Percentiles rank a stretch among this genome's conserved stretches.
Conservation (phyloP, 2,113 vertebrate genomes). For the Geococcyx californianus region DNA sequence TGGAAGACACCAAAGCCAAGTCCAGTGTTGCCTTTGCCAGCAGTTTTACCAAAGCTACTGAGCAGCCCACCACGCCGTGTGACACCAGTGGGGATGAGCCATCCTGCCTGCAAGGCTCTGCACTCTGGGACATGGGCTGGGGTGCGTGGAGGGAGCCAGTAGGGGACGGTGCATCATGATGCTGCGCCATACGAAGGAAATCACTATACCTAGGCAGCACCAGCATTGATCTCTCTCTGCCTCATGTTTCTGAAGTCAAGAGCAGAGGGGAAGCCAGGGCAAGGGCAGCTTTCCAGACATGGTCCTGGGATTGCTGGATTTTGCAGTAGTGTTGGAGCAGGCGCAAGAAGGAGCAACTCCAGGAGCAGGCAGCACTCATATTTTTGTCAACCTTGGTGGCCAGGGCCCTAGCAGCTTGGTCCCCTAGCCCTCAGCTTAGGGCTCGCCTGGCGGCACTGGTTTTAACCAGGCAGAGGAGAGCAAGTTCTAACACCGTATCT, state of each 20-base stretch:
- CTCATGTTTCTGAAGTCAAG: neutral
- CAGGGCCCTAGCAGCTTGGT: neutral
- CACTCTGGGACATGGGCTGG: neutral
- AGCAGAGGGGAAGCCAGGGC: neutral
- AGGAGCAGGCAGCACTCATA: neutral
- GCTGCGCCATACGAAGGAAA: neutral
- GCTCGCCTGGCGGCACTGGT: neutral
- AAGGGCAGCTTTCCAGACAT: neutral
- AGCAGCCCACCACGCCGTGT: neutral
- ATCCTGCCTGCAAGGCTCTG: neutral
- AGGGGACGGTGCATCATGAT: neutral
- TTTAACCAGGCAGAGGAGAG: neutral
- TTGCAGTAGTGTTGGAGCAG: neutral
- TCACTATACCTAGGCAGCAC: neutral
- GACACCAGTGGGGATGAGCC: neutral
- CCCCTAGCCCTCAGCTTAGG: rapidly evolving
- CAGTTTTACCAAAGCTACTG: neutral
- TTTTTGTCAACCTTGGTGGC: neutral
- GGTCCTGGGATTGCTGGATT: neutral
- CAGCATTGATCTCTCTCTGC: neutral
- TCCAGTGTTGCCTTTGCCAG: neutral
- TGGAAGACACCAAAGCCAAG: rapidly evolving
- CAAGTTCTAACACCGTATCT: neutral
- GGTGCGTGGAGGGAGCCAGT: neutral
- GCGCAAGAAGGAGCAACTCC: neutral